A percentile compares a stretch with the other conserved stretches of the same genome.
Conservation (phyloP, 2,113 vertebrate genomes). For the Pteronura brasiliensis region DNA sequence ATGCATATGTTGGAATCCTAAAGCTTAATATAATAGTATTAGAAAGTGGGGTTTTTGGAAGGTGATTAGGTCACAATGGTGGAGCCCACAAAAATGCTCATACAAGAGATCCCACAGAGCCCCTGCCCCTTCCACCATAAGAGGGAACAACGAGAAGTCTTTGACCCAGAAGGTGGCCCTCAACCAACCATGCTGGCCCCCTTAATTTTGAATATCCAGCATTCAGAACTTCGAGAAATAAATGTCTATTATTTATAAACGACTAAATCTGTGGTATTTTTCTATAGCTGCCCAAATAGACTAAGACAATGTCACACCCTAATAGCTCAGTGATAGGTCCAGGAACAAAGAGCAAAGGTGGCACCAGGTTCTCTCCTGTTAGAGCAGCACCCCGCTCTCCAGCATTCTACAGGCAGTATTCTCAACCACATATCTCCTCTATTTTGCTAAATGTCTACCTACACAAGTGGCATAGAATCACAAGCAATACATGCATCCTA, state of each 20-base stretch:
- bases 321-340: background rate
- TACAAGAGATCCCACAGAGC: background rate
- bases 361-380: background rate
- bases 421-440: background rate
- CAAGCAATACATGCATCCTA: background rate
- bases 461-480: background rate
- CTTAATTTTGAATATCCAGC: background rate
- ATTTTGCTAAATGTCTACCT: background rate
- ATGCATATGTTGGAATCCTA: background rate
- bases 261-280: background rate
- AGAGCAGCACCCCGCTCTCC: background rate
- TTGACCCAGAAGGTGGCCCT: background rate
- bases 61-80: background rate
- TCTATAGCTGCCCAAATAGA: background rate
- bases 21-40: background rate
- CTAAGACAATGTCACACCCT: background rate
- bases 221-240: background rate
- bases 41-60: background rate
- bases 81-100: background rate
- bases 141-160: background rate
- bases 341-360: background rate
- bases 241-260: background rate
- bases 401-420: background rate
- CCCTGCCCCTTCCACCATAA: background rate
- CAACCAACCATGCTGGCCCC: too few species aligned